Percentiles rank a stretch among this genome's conserved stretches.
These are phyloP conservation scores for Melopsittacus undulatus DNA, from an alignment of 2,797 vertebrate species.

Conservation along the genomic window DNA sequence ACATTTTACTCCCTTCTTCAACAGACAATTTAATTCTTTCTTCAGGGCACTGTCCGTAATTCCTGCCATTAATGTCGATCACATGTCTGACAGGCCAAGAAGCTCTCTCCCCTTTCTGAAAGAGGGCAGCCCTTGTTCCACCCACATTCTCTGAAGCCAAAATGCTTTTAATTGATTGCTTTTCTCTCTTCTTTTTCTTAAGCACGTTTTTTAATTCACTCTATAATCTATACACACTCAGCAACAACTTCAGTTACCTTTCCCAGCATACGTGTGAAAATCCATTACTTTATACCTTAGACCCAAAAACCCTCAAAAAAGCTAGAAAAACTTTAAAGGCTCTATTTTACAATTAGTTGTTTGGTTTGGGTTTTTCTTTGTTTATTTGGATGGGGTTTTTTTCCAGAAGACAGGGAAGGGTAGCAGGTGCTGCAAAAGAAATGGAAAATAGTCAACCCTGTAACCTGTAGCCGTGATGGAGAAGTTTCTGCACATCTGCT, in stretches of 20 bases:
- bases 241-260: background rate
- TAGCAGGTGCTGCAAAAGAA: background rate
- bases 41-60: background rate
- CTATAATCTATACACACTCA: background rate
- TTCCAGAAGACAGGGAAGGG: background rate
- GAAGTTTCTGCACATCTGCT: background rate
- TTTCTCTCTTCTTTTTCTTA: background rate
- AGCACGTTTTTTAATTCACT: background rate
- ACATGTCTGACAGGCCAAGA: background rate
- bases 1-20: background rate
- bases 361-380: background rate
- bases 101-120: background rate
- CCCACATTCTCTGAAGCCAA: background rate
- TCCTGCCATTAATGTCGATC: background rate
- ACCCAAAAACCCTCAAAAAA: background rate
- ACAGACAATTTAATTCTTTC: background rate
- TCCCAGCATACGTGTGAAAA: background rate
- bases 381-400: background rate
- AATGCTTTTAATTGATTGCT: background rate
- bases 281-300: background rate
- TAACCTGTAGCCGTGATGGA: background rate
- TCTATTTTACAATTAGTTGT: background rate
- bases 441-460: background rate
- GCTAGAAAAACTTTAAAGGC: background rate
- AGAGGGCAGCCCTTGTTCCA: slow-evolving; percentile 6